phyloP scores from a whole-genome alignment of 2,797 vertebrate species.

The Trichosurus vulpecula region DNA sequence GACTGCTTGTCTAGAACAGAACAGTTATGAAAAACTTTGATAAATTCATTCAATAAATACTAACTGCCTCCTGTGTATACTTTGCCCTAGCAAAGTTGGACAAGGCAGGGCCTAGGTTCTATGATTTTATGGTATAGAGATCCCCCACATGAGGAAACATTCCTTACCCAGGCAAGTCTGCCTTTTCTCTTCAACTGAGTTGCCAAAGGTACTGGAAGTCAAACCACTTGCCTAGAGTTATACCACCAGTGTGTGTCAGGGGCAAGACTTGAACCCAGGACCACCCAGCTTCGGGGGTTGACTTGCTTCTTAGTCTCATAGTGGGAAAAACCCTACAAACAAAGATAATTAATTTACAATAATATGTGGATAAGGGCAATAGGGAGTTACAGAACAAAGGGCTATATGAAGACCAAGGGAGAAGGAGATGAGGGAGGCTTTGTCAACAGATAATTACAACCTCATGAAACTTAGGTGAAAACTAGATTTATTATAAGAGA shows the following conservation, averaged over 20 bases:
- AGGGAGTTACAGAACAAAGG: background rate
- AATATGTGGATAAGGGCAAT: background rate
- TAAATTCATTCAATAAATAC: background rate
- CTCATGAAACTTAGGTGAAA: background rate
- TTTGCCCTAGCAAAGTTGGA: background rate
- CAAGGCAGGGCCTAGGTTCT: background rate
- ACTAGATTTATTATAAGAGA: background rate
- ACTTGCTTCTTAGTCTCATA: background rate
- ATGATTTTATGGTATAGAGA: background rate
- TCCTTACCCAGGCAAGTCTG: no score
- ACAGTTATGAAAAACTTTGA: background rate
- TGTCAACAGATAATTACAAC: background rate
- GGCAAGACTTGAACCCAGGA: background rate
- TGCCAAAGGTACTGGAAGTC: background rate
- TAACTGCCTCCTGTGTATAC: background rate
- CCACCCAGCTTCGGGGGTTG: background rate
- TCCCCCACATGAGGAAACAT: background rate
- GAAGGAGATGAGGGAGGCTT: background rate
- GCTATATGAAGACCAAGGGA: background rate
- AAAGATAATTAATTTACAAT: background rate
- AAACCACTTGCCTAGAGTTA: background rate
- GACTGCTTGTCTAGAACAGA: background rate
- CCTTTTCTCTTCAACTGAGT: background rate
- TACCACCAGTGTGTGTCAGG: background rate
- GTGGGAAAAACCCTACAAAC: background rate